These are phyloP conservation scores for Gerris lacustris DNA, from an alignment of 2,888 invertebrate genomes.

Conservation along the genomic window DNA sequence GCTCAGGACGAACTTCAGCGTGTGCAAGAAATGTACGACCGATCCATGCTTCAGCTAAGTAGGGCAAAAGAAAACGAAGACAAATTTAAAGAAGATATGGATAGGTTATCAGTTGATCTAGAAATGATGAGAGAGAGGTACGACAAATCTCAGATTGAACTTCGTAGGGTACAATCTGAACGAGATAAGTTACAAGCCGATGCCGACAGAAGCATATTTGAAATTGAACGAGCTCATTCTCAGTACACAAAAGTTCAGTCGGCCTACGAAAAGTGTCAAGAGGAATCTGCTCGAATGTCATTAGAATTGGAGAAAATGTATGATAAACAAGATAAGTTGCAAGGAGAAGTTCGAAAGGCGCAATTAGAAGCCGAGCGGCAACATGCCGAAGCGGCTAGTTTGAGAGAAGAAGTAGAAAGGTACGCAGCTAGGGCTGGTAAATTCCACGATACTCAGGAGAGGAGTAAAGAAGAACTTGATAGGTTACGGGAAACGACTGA, in stretches of 20 bases:
- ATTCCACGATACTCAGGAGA: conserved; percentile 37
- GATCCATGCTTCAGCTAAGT: conserved; percentile 69
- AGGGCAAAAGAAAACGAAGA: conserved; percentile 83
- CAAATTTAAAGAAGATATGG: conserved; percentile 74
- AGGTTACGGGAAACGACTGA: conserved; percentile 45
- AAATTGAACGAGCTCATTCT: conserved; percentile 73
- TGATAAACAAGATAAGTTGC: conserved; percentile 76
- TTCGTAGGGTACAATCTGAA: conserved; percentile 67
- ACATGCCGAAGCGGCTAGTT: conserved; percentile 58
- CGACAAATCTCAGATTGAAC: conserved; percentile 75
- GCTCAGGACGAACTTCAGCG: conserved; percentile 74
- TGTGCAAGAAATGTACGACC: conserved; percentile 77
- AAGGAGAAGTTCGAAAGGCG: conserved; percentile 66
- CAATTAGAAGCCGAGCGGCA: conserved; percentile 62
- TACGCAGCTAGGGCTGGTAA: conserved; percentile 48
- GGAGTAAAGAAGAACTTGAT: conserved; percentile 60
- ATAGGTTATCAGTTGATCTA: conserved; percentile 61
- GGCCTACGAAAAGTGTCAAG: conserved; percentile 76
- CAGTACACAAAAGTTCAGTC: conserved; percentile 75
- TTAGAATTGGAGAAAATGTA: conserved; percentile 81
- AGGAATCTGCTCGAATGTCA: conserved; percentile 74
- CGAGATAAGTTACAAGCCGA: conserved; percentile 77
- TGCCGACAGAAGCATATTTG: conserved; percentile 70
- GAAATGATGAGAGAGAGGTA: conserved; percentile 80
- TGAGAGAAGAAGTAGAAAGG: conserved; percentile 65